phyloP scores from a whole-genome alignment of 2,888 invertebrate species.

The Gisinianus flammeolus region DNA sequence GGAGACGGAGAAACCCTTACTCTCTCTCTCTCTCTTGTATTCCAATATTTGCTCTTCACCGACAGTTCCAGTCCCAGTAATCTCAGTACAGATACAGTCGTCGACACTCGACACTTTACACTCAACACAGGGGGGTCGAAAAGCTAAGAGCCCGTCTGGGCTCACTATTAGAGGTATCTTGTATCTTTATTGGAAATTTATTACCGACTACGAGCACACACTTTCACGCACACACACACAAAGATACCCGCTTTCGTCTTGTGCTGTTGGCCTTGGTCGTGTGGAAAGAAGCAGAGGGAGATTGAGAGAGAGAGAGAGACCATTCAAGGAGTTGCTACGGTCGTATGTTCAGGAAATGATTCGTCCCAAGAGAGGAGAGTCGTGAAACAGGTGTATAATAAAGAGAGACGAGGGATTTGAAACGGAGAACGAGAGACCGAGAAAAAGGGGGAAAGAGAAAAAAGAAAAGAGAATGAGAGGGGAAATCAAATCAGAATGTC shows the following conservation, averaged over 20 bases:
- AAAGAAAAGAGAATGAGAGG: not conserved
- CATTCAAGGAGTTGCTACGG: too few relatives aligned
- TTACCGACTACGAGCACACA: not conserved
- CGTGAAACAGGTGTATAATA: not conserved
- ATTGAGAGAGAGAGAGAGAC: not conserved
- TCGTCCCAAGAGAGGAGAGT: not conserved
- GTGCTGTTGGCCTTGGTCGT: too few relatives aligned
- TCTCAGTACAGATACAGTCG: not conserved
- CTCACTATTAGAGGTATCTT: not conserved
- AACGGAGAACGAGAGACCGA: not conserved
- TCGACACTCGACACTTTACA: not conserved
- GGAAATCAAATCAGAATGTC: not conserved
- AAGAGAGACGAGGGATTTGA: not conserved
- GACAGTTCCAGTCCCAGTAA: too few relatives aligned
- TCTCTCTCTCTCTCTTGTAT: not conserved
- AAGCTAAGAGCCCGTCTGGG: not conserved
- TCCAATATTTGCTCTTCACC: too few relatives aligned
- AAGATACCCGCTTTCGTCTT: not conserved
- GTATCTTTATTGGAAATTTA: not conserved
- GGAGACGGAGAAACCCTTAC: not conserved
- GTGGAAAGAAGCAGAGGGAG: not conserved
- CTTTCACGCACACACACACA: not conserved
- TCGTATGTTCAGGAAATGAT: not conserved
- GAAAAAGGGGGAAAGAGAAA: too few relatives aligned
- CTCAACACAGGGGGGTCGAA: not conserved